These are phyloP conservation scores for Agrotis ipsilon DNA, from an alignment of 2,888 invertebrate genomes.

Conservation along the genomic window DNA sequence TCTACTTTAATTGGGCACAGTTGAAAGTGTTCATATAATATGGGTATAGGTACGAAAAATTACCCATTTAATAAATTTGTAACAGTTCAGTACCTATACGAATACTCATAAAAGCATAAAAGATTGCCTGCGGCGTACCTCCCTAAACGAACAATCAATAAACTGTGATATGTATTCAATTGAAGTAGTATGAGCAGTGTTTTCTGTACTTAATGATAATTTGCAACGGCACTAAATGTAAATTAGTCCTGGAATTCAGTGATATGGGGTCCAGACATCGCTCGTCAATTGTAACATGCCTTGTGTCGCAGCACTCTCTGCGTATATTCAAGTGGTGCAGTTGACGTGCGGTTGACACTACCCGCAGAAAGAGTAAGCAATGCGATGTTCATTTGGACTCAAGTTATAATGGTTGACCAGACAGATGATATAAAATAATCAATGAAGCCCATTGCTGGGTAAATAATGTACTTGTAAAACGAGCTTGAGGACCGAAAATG, in stretches of 20 bases:
- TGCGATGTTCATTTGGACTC: not conserved
- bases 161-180: not conserved
- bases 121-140: not conserved
- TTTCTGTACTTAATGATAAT: slow-evolving; percentile 45
- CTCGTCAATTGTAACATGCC: not conserved
- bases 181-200: slow-evolving; percentile 21
- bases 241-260: slow-evolving; percentile 14
- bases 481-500: not conserved
- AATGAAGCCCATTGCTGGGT: not conserved
- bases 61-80: too few relatives aligned
- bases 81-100: not conserved
- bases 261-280: slow-evolving; percentile 6
- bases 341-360: not conserved
- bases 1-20: slow-evolving; percentile 30
- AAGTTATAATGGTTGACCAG: not conserved
- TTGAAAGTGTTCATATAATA: not conserved
- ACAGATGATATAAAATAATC: not conserved
- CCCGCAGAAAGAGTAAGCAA: not conserved
- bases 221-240: slow-evolving; percentile 60
- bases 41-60: not conserved
- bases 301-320: not conserved
- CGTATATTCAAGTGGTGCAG: not conserved
- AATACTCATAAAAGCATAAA: not conserved
- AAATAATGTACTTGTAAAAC: not conserved
- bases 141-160: not conserved